Percentiles rank a stretch among this genome's conserved stretches.
Conservation (phyloP, 2,888 invertebrate genomes). For the Dolichopus griseipennis region DNA sequence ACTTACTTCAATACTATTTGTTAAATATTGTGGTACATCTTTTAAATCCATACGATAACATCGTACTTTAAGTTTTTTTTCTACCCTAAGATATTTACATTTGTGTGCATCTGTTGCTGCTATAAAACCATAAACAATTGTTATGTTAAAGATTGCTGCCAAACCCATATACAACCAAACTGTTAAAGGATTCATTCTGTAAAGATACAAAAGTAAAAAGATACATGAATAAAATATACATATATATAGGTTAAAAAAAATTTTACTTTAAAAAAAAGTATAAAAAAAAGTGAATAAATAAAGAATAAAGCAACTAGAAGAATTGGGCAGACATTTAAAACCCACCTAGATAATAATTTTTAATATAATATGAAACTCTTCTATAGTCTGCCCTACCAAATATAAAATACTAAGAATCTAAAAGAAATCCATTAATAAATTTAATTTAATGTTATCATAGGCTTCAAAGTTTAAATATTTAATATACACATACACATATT, state of each 20-base stretch:
- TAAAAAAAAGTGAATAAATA: too few species aligned
- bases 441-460: too few species aligned
- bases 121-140: conserved; percentile 30
- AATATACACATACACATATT: too few species aligned
- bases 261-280: too few species aligned
- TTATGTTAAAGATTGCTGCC: neutral
- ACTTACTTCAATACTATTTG: conserved; percentile 39
- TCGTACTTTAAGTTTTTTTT: conserved; percentile 34
- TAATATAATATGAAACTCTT: too few species aligned
- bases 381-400: too few species aligned
- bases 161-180: neutral
- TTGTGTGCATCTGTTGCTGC: conserved; percentile 31
- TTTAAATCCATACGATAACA: conserved; percentile 39
- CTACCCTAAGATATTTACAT: conserved; percentile 35
- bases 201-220: conserved; percentile 10
- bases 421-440: too few species aligned
- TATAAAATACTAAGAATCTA: too few species aligned
- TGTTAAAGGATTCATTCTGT: conserved; percentile 15
- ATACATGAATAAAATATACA: neutral
- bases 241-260: neutral
- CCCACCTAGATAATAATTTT: too few species aligned
- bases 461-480: too few species aligned
- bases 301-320: too few species aligned
- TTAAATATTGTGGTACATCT: conserved; percentile 39
- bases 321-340: too few species aligned